phyloP scores from a whole-genome alignment of 2,113 vertebrate genomes.

The Pseudopodoces humilis region DNA sequence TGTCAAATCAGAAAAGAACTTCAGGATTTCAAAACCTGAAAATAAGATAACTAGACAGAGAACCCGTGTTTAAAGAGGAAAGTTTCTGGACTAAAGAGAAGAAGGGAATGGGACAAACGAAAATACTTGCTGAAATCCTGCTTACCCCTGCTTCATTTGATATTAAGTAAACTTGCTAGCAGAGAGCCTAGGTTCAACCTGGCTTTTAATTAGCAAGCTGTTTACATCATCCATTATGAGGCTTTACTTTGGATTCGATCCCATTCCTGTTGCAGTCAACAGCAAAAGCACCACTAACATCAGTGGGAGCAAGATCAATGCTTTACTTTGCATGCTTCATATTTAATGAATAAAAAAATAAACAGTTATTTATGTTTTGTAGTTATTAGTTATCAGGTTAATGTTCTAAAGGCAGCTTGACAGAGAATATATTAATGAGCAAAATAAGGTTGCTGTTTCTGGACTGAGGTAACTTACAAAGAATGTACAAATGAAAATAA shows the following conservation, averaged over 20 bases:
- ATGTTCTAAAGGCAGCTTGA: slow-evolving; percentile 73
- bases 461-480: slow-evolving; percentile 77
- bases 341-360: slow-evolving; percentile 64
- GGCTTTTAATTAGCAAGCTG: slow-evolving; percentile 71
- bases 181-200: slow-evolving; percentile 62
- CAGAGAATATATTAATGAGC: slow-evolving; percentile 74
- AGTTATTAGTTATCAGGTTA: slow-evolving; percentile 74
- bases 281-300: slow-evolving; percentile 55
- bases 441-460: slow-evolving; percentile 77
- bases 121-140: slow-evolving; percentile 54
- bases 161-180: slow-evolving; percentile 66
- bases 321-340: slow-evolving; percentile 64
- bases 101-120: slow-evolving; percentile 5
- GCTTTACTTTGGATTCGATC: slow-evolving; percentile 16
- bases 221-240: slow-evolving; percentile 68
- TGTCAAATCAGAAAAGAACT: background rate
- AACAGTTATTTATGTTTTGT: slow-evolving; percentile 44
- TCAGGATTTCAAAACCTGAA: background rate
- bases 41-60: background rate
- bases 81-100: background rate
- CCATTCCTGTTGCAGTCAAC: background rate
- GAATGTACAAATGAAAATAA: slow-evolving; percentile 79
- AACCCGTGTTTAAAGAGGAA: background rate
- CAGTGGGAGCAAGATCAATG: slow-evolving; percentile 37
- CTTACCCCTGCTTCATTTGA: slow-evolving; percentile 27